Conservation (phyloP, 2,113 vertebrate genomes). For the Heterochromis multidens region DNA sequence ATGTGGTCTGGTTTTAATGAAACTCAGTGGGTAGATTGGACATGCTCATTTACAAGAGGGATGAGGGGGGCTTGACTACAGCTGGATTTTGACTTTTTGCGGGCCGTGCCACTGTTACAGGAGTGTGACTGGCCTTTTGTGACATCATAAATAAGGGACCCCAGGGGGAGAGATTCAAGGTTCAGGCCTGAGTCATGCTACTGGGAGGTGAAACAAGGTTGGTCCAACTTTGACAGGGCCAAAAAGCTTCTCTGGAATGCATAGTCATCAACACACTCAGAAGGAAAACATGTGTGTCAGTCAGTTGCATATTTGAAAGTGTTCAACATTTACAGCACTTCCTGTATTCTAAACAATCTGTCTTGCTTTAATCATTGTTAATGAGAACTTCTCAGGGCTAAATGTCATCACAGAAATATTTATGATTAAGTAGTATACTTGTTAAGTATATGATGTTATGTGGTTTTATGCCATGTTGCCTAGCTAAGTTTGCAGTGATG, state of each 20-base stretch:
- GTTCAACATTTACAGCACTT: conserved; percentile 6
- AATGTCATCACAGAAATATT: not conserved
- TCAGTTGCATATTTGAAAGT: conserved; percentile 47
- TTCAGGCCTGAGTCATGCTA: conserved; percentile 50
- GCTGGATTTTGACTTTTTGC: conserved; percentile 65
- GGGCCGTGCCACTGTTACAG: conserved; percentile 41
- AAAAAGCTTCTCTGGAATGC: conserved; percentile 41
- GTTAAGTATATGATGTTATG: not conserved
- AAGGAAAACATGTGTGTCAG: conserved; percentile 24
- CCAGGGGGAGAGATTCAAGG: conserved; percentile 30
- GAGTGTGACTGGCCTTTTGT: conserved; percentile 59
- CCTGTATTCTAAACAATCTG: not conserved
- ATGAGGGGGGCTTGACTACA: conserved; percentile 24
- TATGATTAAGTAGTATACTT: not conserved
- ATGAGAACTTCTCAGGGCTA: not conserved
- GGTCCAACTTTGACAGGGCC: conserved; percentile 30
- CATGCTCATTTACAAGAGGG: conserved; percentile 65
- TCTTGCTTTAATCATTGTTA: not conserved
- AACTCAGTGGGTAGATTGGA: conserved; percentile 71
- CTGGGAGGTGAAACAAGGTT: conserved; percentile 55
- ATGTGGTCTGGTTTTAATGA: conserved; percentile 73
- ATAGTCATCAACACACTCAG: conserved; percentile 30
- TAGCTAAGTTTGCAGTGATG: not conserved
- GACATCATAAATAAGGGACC: conserved; percentile 64
- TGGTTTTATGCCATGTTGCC: not conserved